Evolutionary conservation across 2,888 invertebrate species (phyloP).

Genomic region (Sinopyrophorus schimmeli): DNA sequence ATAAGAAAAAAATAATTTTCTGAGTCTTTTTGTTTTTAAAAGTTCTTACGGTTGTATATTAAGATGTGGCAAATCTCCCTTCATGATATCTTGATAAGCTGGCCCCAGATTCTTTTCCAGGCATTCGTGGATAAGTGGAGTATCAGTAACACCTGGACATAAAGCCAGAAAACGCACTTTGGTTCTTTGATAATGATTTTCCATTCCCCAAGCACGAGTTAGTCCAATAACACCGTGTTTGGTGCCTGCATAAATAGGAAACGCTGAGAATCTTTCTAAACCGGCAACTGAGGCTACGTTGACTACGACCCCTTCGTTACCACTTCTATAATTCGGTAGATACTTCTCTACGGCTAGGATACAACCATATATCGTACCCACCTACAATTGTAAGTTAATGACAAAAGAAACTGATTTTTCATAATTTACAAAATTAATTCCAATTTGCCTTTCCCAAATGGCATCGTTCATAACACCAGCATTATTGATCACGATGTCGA

Average conservation of each 20-base stretch:
- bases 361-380: conserved; percentile 53
- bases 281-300: conserved; percentile 58
- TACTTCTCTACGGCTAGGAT: conserved; percentile 55
- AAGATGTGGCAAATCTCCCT: conserved; percentile 18
- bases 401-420: neutral
- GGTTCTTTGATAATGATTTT: conserved; percentile 46
- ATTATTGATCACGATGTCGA: conserved; percentile 66
- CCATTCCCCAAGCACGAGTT: conserved; percentile 41
- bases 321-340: conserved; percentile 55
- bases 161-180: conserved; percentile 52
- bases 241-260: conserved; percentile 52
- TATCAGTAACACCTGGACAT: conserved; percentile 54
- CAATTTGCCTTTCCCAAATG: conserved; percentile 73
- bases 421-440: conserved; percentile 40
- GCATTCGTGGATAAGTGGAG: conserved; percentile 33
- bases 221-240: conserved; percentile 52
- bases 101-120: conserved; percentile 18
- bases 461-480: conserved; percentile 75
- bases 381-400: conserved; percentile 42
- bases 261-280: conserved; percentile 40
- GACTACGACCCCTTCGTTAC: conserved; percentile 55
- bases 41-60: conserved; percentile 15
- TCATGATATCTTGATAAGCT: conserved; percentile 21
- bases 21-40: conserved; percentile 1
- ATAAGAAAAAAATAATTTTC: conserved; percentile 14